Conservation (phyloP, 1,140 invertebrate species). For the Nixonia krombeini region DNA sequence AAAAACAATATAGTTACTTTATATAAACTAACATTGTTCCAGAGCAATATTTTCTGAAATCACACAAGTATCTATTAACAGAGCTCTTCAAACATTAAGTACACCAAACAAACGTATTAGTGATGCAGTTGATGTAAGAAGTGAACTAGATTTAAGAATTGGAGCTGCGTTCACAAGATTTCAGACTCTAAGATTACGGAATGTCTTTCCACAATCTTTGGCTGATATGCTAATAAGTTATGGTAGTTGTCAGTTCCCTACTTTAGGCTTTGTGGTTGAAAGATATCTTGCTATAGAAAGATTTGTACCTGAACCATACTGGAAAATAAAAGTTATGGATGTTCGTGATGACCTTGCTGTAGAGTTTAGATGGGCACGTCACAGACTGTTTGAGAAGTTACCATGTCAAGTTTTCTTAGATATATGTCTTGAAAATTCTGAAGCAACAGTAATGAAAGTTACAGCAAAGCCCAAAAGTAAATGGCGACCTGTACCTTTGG, state of each 20-base stretch:
- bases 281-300: constrained; percentile 90
- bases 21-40: too few species aligned
- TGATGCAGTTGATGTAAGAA: constrained; percentile 96
- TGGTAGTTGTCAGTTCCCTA: constrained; percentile 98
- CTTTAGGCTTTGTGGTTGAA: constrained; percentile 97
- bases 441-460: constrained; percentile 86
- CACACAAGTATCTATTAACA: constrained; percentile 82
- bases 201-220: constrained; percentile 85
- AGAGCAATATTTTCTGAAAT: constrained; percentile 99
- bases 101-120: constrained; percentile 87
- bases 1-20: too few species aligned
- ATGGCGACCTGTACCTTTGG: constrained; percentile 95
- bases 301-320: constrained; percentile 92
- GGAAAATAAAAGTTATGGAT: constrained; percentile 91
- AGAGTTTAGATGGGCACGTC: constrained; percentile 92
- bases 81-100: constrained; percentile 86
- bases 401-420: constrained; percentile 86
- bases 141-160: constrained; percentile 96
- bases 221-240: constrained; percentile 92
- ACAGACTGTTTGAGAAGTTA: constrained; percentile 89
- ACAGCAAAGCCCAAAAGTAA: constrained; percentile 93
- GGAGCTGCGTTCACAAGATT: constrained; percentile 99
- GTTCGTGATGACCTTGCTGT: constrained; percentile 79
- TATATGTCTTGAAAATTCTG: constrained; percentile 82
- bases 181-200: constrained; percentile 92